Evolutionary conservation across 2,888 invertebrate species (phyloP).

Genomic region (Stramonita haemastoma): DNA sequence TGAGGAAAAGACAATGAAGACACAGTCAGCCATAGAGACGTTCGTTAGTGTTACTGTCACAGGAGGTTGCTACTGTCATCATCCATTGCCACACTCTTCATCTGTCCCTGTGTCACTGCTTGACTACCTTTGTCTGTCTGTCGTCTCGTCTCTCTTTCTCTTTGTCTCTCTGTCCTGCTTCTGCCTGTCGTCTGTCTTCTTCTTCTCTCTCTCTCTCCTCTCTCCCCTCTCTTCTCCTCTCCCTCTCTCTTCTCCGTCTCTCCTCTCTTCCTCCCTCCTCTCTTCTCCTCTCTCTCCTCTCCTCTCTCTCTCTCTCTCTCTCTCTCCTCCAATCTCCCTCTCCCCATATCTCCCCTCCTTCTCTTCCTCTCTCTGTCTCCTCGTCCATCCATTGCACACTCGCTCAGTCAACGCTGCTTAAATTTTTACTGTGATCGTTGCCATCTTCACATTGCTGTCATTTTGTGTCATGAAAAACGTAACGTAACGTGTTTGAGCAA

Average conservation of each 20-base stretch:
- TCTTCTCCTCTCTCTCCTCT: not conserved
- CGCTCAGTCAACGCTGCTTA: not conserved
- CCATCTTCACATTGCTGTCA: not conserved
- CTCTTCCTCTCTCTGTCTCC: not conserved
- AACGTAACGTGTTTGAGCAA: not conserved
- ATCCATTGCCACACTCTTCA: too few relatives aligned
- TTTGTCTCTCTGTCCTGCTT: too few relatives aligned
- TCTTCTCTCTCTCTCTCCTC: not conserved
- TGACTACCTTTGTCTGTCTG: too few relatives aligned
- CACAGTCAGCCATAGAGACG: too few relatives aligned
- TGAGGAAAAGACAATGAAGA: too few relatives aligned
- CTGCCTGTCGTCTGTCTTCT: not conserved
- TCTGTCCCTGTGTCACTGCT: too few relatives aligned
- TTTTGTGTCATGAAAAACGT: not conserved
- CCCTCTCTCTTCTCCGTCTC: not conserved
- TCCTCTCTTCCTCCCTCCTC: not conserved
- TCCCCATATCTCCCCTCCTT: not conserved
- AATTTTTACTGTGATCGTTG: not conserved
- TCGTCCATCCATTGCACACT: not conserved
- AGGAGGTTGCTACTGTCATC: too few relatives aligned
- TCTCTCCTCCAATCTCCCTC: not conserved
- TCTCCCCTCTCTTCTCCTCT: not conserved
- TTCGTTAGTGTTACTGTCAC: too few relatives aligned
- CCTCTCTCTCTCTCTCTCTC: constrained; percentile 1
- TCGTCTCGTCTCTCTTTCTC: not conserved